phyloP scores from a whole-genome alignment of 2,888 invertebrate species.

The Coleophora flavipennella region DNA sequence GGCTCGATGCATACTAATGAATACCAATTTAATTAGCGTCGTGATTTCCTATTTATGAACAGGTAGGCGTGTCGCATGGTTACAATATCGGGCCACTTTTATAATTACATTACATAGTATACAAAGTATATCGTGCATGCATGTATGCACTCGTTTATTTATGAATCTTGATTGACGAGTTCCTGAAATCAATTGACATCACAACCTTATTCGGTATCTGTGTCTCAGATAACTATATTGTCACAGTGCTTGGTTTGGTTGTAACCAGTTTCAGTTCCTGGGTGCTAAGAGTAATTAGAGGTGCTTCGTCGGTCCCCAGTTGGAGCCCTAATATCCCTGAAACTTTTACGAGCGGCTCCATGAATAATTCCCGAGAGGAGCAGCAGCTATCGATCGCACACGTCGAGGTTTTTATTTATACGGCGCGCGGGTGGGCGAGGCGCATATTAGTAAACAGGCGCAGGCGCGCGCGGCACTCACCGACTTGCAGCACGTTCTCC shows the following conservation, averaged over 20 bases:
- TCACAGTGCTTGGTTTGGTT: constrained; percentile 12
- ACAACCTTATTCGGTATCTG: constrained; percentile 36
- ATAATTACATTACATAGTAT: not conserved
- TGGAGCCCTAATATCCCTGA: constrained; percentile 57
- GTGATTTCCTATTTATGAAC: constrained; percentile 30
- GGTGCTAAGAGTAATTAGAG: constrained; percentile 7
- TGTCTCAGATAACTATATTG: constrained; percentile 33
- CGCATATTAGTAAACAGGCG: constrained; percentile 73
- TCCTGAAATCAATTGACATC: constrained; percentile 35
- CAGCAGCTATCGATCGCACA: constrained; percentile 71
- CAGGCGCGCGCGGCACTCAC: constrained; percentile 77
- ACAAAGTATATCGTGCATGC: constrained; percentile 1
- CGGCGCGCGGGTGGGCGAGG: constrained; percentile 71
- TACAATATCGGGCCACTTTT: constrained; percentile 26
- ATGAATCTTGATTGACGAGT: constrained; percentile 25
- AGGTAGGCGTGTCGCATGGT: constrained; percentile 33
- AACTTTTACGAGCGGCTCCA: constrained; percentile 63
- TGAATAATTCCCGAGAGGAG: constrained; percentile 72
- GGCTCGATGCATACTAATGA: constrained; percentile 33
- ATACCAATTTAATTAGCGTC: constrained; percentile 31
- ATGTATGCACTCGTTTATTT: constrained; percentile 5
- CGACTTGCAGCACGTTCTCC: constrained; percentile 90
- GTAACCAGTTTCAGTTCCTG: not conserved
- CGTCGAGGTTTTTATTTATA: constrained; percentile 72
- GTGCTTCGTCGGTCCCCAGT: constrained; percentile 19